Evolutionary conservation across 92 coral and sea anemone genomes (phyloP).

Genomic region (Muricea muricata): DNA sequence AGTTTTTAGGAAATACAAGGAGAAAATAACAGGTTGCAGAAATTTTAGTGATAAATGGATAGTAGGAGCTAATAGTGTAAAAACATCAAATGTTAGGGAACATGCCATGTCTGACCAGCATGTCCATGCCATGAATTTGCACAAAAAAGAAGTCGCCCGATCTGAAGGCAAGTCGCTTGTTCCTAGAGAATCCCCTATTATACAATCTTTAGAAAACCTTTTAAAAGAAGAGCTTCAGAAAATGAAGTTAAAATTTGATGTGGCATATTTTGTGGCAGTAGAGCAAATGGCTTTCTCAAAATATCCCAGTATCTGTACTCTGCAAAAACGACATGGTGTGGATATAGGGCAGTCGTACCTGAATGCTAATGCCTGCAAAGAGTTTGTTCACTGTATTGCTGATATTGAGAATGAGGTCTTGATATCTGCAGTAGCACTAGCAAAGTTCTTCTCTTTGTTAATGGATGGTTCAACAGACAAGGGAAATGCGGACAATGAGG

Average conservation of each 20-base stretch:
- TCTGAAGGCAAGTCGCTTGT: conserved; percentile 28
- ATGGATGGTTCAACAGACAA: conserved; percentile 70
- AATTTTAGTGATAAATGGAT: conserved; percentile 28
- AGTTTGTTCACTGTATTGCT: conserved; percentile 36
- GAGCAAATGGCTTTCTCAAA: conserved; percentile 38
- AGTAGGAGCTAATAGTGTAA: conserved; percentile 30
- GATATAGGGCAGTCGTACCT: conserved; percentile 34
- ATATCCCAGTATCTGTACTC: conserved; percentile 27
- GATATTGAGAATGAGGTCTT: conserved; percentile 32
- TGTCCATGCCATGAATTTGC: conserved; percentile 38
- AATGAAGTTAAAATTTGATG: conserved; percentile 29
- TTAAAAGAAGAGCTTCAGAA: conserved; percentile 9
- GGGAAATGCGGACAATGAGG: conserved; percentile 53
- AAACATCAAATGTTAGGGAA: conserved; percentile 28
- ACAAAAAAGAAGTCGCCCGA: conserved; percentile 15
- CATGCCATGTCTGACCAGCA: conserved; percentile 32
- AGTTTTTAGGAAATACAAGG: conserved; percentile 27
- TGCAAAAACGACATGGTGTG: conserved; percentile 30
- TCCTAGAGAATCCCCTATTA: conserved; percentile 23
- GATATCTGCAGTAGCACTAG: conserved; percentile 38
- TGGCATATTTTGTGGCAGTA: conserved; percentile 28
- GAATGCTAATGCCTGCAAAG: conserved; percentile 25
- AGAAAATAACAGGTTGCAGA: conserved; percentile 31
- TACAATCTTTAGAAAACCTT: conserved; percentile 29
- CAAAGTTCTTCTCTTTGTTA: conserved; percentile 55